These are phyloP conservation scores for Ceyx erithaca DNA, from an alignment of 2,797 vertebrate species.

Conservation along the genomic window DNA sequence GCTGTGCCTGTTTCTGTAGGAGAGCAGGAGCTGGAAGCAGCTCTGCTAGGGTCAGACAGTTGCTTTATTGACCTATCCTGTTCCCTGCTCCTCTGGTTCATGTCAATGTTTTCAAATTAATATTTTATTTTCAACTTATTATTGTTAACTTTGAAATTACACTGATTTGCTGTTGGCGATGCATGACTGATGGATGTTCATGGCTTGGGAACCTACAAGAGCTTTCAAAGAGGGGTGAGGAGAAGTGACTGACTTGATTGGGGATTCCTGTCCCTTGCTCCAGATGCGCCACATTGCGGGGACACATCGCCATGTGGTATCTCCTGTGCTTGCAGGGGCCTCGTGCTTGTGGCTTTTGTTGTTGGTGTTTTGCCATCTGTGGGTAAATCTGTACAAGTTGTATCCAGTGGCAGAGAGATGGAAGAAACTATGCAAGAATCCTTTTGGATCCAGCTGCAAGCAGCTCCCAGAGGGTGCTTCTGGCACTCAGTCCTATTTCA, in stretches of 20 bases:
- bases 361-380: fast-evolving
- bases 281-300: fast-evolving
- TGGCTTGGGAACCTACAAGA: background rate
- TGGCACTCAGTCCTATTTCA: background rate
- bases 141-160: background rate
- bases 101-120: fast-evolving
- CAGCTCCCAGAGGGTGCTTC: background rate
- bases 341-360: background rate
- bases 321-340: background rate
- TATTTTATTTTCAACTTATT: background rate
- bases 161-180: fast-evolving
- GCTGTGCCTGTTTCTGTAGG: background rate
- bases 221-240: background rate
- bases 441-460: fast-evolving
- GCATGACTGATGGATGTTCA: fast-evolving
- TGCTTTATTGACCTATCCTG: background rate
- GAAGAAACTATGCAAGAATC: background rate
- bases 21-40: background rate
- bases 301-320: fast-evolving
- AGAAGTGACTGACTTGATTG: background rate
- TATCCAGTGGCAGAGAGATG: background rate
- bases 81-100: background rate
- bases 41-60: background rate
- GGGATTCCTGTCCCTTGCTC: background rate
- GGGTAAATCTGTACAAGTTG: background rate